Evolutionary conservation across 2,888 invertebrate species (phyloP).

Genomic region (Chymomyza caudatula): DNA sequence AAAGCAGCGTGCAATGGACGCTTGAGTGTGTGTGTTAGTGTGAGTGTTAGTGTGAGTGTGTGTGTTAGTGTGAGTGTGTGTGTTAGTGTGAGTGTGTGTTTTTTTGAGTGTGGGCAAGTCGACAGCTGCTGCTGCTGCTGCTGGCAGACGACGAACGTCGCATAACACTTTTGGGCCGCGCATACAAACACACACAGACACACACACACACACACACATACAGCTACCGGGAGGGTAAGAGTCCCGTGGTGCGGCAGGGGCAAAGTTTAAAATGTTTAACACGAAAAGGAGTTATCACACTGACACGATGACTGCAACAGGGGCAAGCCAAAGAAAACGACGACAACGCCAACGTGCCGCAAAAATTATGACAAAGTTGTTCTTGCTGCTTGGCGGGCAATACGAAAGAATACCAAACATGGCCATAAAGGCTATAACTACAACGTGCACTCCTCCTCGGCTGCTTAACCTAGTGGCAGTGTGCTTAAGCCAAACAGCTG

Average conservation of each 20-base stretch:
- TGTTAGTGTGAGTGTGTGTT: constrained; percentile 18
- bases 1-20: constrained; percentile 57
- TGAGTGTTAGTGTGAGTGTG: neutral
- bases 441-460: neutral
- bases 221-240: neutral
- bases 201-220: neutral
- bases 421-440: constrained; percentile 11
- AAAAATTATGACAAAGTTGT: constrained; percentile 64
- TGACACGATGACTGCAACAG: constrained; percentile 40
- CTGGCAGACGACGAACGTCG: neutral
- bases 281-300: constrained; percentile 70
- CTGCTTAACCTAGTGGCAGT: neutral
- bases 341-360: constrained; percentile 32
- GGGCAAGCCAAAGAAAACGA: constrained; percentile 4
- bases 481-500: neutral
- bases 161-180: neutral
- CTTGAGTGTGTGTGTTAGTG: constrained; percentile 55
- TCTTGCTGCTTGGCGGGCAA: constrained; percentile 11
- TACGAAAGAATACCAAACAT: constrained; percentile 28
- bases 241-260: constrained; percentile 1
- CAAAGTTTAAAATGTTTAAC: constrained; percentile 68
- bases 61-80: constrained; percentile 30
- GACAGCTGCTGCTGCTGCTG: constrained; percentile 56
- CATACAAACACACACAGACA: neutral
- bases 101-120: constrained; percentile 20